Evolutionary conservation across 2,113 vertebrate genomes (phyloP).

Genomic region (Heterotilapia buettikoferi): DNA sequence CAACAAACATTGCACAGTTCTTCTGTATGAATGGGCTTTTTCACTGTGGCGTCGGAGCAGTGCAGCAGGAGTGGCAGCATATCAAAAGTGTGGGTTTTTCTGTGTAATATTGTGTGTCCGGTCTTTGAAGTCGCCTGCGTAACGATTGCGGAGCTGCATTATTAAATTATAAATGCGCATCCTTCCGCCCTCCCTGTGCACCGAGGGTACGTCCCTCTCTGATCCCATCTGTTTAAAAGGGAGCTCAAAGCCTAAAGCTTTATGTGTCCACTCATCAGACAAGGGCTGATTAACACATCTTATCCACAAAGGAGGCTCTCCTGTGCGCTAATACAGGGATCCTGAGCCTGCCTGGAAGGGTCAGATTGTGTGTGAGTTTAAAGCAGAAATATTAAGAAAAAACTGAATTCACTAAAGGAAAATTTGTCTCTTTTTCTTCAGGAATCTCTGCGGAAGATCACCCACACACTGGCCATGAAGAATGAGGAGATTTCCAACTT

Average conservation of each 20-base stretch:
- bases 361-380: not conserved
- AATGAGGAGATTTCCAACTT: conserved; percentile 96
- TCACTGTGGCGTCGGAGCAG: not conserved
- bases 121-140: not conserved
- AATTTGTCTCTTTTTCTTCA: conserved; percentile 37
- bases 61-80: not conserved
- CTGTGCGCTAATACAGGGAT: not conserved
- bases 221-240: not conserved
- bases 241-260: not conserved
- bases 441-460: conserved; percentile 87
- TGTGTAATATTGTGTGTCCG: not conserved
- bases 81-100: not conserved
- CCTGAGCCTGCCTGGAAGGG: not conserved
- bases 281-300: not conserved
- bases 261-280: not conserved
- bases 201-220: not conserved
- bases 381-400: not conserved
- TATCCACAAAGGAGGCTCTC: not conserved
- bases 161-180: conserved; percentile 66
- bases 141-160: conserved; percentile 13
- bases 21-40: conserved; percentile 21
- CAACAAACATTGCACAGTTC: conserved; percentile 21
- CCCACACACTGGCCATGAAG: conserved; percentile 86
- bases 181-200: conserved; percentile 12
- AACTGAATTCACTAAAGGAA: not conserved